Conservation (phyloP, 2,888 invertebrate genomes). For the Gymnoscelis rufifasciata region DNA sequence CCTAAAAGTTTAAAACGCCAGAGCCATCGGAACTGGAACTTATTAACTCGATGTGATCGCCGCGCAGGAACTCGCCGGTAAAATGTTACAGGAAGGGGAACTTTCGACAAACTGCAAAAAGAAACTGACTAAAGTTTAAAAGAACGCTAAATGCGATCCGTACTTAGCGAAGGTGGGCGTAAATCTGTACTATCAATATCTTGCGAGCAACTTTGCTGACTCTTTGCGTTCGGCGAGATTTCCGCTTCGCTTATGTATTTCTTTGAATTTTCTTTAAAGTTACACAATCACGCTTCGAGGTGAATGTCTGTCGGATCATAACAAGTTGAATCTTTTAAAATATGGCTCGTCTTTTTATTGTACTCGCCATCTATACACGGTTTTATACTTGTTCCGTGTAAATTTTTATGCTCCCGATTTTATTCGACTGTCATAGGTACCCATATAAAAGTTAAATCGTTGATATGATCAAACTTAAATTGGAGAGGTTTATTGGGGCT, state of each 20-base stretch:
- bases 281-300: conserved; percentile 18
- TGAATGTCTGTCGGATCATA: conserved; percentile 54
- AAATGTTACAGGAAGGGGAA: conserved; percentile 76
- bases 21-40: conserved; percentile 76
- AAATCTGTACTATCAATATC: conserved; percentile 21
- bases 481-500: conserved; percentile 38
- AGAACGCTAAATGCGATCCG: conserved; percentile 68
- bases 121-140: conserved; percentile 69
- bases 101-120: conserved; percentile 72
- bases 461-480: conserved; percentile 45
- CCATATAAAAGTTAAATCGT: conserved; percentile 45
- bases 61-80: conserved; percentile 69
- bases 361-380: conserved; percentile 39
- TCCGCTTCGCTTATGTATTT: conserved; percentile 9
- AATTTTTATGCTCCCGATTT: conserved; percentile 52
- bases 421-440: conserved; percentile 40
- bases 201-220: conserved; percentile 4
- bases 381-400: conserved; percentile 53
- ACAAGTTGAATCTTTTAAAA: conserved; percentile 58
- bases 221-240: neutral
- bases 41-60: conserved; percentile 79
- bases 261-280: conserved; percentile 31
- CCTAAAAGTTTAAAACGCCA: conserved; percentile 78
- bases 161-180: conserved; percentile 47
- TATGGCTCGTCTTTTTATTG: conserved; percentile 61